Percentiles rank a stretch among this genome's conserved stretches.
phyloP scores from a whole-genome alignment of 2,797 vertebrate genomes.

The Coregonus ussuriensis region DNA sequence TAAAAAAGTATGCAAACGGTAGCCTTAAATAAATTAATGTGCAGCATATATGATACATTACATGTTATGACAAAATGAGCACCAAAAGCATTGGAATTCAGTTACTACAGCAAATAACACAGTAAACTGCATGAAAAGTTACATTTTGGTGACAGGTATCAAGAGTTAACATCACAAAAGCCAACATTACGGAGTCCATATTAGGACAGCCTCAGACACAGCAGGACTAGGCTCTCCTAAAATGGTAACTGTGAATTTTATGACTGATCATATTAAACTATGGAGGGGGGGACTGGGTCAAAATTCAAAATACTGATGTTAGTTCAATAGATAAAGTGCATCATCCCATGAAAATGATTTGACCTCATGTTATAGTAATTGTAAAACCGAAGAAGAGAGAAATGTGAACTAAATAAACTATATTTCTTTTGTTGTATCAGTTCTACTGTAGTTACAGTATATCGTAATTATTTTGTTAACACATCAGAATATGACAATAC shows the following conservation, averaged over 20 bases:
- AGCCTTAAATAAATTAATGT: constrained; percentile 77
- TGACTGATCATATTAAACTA: not conserved
- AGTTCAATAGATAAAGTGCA: constrained; percentile 2
- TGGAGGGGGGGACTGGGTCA: not conserved
- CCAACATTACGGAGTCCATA: constrained; percentile 12
- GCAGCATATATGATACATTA: constrained; percentile 56
- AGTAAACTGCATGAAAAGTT: constrained; percentile 42
- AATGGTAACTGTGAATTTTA: not conserved
- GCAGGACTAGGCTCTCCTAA: too few species aligned
- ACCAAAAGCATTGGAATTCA: constrained; percentile 48
- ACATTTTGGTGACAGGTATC: constrained; percentile 4
- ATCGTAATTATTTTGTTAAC: constrained; percentile 36
- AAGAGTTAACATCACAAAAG: constrained; percentile 14
- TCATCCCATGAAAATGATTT: constrained; percentile 2
- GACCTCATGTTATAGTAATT: constrained; percentile 44
- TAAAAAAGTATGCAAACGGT: constrained; percentile 46
- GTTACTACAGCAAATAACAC: constrained; percentile 29
- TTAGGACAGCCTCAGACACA: too few species aligned
- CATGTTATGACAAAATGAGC: constrained; percentile 51
- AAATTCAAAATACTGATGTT: not conserved
- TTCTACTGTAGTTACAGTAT: constrained; percentile 23
- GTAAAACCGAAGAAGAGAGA: constrained; percentile 42
- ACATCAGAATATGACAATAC: constrained; percentile 11
- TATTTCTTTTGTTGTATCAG: constrained; percentile 16
- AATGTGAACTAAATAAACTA: constrained; percentile 17